These are phyloP conservation scores for Perognathus longimembris DNA, from an alignment of 2,113 vertebrate species.

Conservation along the genomic window DNA sequence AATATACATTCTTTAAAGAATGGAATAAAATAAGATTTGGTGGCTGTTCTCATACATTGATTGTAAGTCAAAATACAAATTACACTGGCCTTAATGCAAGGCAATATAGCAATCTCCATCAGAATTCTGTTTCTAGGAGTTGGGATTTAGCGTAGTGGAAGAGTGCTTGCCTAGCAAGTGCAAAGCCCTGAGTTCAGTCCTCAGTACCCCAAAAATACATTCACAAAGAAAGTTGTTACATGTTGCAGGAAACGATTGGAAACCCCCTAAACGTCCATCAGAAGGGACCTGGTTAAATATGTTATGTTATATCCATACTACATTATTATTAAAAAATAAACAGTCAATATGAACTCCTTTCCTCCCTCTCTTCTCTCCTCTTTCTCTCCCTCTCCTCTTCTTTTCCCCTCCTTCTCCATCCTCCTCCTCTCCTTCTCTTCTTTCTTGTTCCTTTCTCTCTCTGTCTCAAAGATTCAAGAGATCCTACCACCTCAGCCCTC, in stretches of 20 bases:
- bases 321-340: not conserved
- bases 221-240: not conserved
- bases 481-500: not conserved
- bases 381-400: not conserved
- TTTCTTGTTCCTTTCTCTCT: not conserved
- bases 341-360: not conserved
- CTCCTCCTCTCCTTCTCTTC: not conserved
- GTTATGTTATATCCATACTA: not conserved
- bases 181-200: no score
- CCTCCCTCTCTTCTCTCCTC: no score
- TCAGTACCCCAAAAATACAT: not conserved
- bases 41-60: not conserved
- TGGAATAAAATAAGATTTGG: not conserved
- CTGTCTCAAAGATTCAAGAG: not conserved
- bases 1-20: not conserved
- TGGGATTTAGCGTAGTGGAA: no score
- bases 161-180: no score
- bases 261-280: not conserved
- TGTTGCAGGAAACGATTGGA: not conserved
- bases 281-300: not conserved
- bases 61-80: conserved; percentile 23
- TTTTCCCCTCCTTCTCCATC: no score
- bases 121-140: not conserved
- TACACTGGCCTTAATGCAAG: not conserved
- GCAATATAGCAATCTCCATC: not conserved